These are phyloP conservation scores for Cataglyphis albicans DNA, from an alignment of 2,888 invertebrate species.

Conservation along the genomic window DNA sequence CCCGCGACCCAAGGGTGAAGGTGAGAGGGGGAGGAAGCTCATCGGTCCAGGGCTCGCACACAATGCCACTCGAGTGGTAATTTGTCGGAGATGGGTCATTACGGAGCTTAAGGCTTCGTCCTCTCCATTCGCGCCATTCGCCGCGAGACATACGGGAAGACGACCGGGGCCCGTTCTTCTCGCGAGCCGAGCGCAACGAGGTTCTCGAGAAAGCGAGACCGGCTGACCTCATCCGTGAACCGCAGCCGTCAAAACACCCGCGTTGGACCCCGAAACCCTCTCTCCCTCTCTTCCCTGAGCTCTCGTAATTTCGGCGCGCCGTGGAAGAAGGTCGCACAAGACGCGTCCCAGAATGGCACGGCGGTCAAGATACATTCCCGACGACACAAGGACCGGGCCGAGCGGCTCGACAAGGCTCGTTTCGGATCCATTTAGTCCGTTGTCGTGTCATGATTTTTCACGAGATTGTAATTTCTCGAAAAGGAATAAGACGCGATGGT, in stretches of 20 bases:
- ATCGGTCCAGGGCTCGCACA: conserved; percentile 71
- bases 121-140: conserved; percentile 25
- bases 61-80: conserved; percentile 77
- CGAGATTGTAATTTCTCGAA: conserved; percentile 47
- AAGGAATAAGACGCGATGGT: not conserved
- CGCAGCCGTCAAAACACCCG: conserved; percentile 78
- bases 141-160: conserved; percentile 60
- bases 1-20: conserved; percentile 54
- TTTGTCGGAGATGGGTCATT: conserved; percentile 77
- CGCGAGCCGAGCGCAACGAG: conserved; percentile 64
- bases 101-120: conserved; percentile 61
- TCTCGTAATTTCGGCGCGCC: conserved; percentile 72
- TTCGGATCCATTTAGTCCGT: conserved; percentile 36
- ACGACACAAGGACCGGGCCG: conserved; percentile 54
- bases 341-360: conserved; percentile 69
- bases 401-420: not conserved
- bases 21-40: conserved; percentile 58
- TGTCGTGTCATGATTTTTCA: conserved; percentile 52
- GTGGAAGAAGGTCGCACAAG: conserved; percentile 68
- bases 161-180: conserved; percentile 67
- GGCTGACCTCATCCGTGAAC: conserved; percentile 81
- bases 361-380: conserved; percentile 53
- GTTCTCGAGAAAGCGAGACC: conserved; percentile 74
- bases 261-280: conserved; percentile 42
- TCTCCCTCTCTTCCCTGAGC: conserved; percentile 42